Base-by-base conservation (phyloP, 1,140 invertebrate genomes). In the Nautilus pompilius region DNA sequence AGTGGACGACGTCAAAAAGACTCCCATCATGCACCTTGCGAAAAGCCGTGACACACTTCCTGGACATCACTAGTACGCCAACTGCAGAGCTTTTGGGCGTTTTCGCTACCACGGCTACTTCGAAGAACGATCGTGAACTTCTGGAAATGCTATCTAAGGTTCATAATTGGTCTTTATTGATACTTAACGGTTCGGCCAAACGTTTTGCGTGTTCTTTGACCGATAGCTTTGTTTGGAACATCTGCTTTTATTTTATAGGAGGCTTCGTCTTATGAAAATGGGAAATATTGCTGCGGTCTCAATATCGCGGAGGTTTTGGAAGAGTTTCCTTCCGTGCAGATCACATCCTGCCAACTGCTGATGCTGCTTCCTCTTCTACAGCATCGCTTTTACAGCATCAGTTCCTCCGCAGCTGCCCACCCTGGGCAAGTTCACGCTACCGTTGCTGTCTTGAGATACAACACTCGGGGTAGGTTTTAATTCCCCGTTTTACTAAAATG, bases 381-480 rank as follows among this genome's bases (percentile, higher is more conserved):
- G 79, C 91, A 93, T 2, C 84, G 94, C 75, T 96, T 95, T 82
- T 97, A 96, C 79, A 93, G 91, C 28, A 95, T 97, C 54, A 95
- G 93, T 8, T 95, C 93, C 0, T 92, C 93, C 20, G 90, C 90
- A 0, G 74, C 87, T 0, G 86, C 89, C 15, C 87, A 90, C 65
- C 86, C 86, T 2, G 87, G 89, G 55, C 86, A 77, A 80, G 87
- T 96, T 34, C 92, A 96, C 80, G 81, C 95, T 4, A 97, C 94
- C 0, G 92, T 95, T 20, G 93, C 92, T 59, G 90, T 96, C 2
- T 92, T 96, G 17, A 87, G 89, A 49, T 96, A 95, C 77, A 87
- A 85, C 72, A 90, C 91, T n/a, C 86, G 91, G 86, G 88, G 90
- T 91, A 82, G 45, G 26, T 33, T 59, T 24, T 56, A 53, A n/a